Conservation (phyloP, 2,113 vertebrate genomes). For the Malurus cyaneus region DNA sequence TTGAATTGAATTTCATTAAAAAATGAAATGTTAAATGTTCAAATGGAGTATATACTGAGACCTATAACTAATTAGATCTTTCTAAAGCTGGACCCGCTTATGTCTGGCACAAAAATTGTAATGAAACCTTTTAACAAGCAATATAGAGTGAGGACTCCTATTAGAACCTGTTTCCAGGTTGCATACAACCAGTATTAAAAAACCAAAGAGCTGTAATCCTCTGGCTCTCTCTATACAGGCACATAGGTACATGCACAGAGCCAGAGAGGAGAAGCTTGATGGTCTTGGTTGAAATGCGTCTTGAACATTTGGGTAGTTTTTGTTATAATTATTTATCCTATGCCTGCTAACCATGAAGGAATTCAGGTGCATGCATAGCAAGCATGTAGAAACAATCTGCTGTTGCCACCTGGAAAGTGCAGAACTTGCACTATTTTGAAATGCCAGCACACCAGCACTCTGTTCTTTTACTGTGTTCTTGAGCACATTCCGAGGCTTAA, state of each 20-base stretch:
- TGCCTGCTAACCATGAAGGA: background rate
- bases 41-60: background rate
- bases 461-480: background rate
- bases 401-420: background rate
- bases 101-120: background rate
- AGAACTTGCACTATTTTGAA: background rate
- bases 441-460: background rate
- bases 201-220: background rate
- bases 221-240: background rate
- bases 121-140: background rate
- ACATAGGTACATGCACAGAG: background rate
- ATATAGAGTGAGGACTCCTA: background rate
- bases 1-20: background rate
- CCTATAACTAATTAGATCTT: background rate
- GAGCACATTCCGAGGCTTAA: background rate
- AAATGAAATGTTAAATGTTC: background rate
- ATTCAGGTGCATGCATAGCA: background rate
- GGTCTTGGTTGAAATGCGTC: background rate
- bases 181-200: background rate
- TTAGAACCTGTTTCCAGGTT: background rate
- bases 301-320: background rate
- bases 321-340: background rate
- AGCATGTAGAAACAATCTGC: background rate
- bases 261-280: background rate
- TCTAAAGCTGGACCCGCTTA: background rate